Conservation (phyloP, 2,797 vertebrate species). For the Chiloscyllium punctatum region DNA sequence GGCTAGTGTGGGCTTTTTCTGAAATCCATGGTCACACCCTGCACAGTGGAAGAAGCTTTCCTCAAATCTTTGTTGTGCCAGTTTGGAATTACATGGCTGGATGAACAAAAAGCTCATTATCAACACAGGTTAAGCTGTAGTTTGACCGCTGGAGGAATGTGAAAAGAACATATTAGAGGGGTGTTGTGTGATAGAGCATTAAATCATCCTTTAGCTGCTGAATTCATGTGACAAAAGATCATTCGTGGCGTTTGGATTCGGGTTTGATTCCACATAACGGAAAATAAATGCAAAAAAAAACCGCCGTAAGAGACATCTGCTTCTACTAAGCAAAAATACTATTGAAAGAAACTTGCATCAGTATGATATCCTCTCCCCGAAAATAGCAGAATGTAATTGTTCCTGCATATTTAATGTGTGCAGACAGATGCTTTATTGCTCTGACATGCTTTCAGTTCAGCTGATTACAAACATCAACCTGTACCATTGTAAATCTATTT, state of each 20-base stretch:
- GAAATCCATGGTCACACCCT: neutral
- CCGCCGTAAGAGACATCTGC: neutral
- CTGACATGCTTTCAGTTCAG: neutral
- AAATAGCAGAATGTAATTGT: neutral
- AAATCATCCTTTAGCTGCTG: neutral
- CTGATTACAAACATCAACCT: neutral
- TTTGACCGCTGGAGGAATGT: neutral
- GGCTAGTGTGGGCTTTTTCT: neutral
- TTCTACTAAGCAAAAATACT: neutral
- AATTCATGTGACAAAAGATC: neutral
- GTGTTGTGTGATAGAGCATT: neutral
- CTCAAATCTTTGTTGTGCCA: neutral
- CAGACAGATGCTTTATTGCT: neutral
- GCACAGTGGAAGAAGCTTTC: neutral
- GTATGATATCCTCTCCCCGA: neutral
- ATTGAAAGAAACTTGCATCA: neutral
- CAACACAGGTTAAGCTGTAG: neutral
- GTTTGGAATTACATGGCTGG: neutral
- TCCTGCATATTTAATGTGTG: conserved; percentile 2
- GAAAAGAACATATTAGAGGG: neutral
- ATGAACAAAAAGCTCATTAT: neutral
- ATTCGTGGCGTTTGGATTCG: neutral
- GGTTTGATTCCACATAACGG: neutral
- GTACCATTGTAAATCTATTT: neutral
- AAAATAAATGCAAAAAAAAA: neutral